Conservation (phyloP, 1,140 invertebrate genomes). For the Drosophila obscura region DNA sequence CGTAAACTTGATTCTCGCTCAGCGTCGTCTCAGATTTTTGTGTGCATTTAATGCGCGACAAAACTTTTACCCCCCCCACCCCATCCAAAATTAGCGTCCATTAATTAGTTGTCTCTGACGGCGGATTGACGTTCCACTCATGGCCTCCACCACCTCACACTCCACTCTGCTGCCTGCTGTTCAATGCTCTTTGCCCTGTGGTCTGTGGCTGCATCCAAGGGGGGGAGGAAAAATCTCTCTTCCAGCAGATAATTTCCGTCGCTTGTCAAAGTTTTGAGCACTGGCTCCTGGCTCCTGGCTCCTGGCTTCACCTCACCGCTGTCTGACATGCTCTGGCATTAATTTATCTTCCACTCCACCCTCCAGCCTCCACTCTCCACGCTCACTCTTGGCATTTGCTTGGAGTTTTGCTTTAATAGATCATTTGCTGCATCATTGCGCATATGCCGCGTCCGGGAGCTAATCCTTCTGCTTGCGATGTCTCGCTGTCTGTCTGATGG, state of each 20-base stretch:
- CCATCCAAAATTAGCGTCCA: slow-evolving; percentile 71
- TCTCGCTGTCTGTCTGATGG: slow-evolving; percentile 16
- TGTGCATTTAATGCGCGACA: slow-evolving; percentile 57
- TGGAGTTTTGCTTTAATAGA: slow-evolving; percentile 47
- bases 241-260: slow-evolving; percentile 56
- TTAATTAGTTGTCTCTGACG: slow-evolving; percentile 69
- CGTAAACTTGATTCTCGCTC: not conserved
- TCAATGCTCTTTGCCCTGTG: not conserved
- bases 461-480: slow-evolving; percentile 57
- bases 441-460: slow-evolving; percentile 49
- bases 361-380: too few relatives aligned
- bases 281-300: not conserved
- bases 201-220: slow-evolving; percentile 8
- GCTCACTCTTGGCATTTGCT: not conserved
- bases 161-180: too few relatives aligned
- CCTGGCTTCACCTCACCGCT: slow-evolving; percentile 22
- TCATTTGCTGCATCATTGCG: slow-evolving; percentile 77
- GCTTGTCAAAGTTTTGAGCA: slow-evolving; percentile 59
- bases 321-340: slow-evolving; percentile 17
- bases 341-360: slow-evolving; percentile 34
- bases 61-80: slow-evolving; percentile 39
- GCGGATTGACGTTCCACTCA: slow-evolving; percentile 66
- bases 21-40: not conserved
- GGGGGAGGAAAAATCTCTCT: slow-evolving; percentile 13
- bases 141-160: too few relatives aligned